These are phyloP conservation scores for Chelonoidis abingdonii DNA, from an alignment of 2,113 vertebrate species.

Conservation along the genomic window DNA sequence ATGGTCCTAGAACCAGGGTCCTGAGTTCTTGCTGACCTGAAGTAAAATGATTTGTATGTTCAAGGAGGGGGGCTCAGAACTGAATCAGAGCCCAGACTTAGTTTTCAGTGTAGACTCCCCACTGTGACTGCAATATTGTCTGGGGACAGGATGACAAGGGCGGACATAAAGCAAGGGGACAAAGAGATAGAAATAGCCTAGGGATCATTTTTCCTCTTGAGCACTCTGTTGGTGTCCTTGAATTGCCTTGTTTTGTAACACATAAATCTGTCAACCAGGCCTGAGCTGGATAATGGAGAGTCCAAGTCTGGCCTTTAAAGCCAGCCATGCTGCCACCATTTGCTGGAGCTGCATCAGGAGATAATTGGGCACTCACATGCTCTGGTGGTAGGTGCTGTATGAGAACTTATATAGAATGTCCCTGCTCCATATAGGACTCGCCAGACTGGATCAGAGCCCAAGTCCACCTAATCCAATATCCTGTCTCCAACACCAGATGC, in stretches of 20 bases:
- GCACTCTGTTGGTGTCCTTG: background rate
- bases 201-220: background rate
- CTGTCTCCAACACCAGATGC: background rate
- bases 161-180: background rate
- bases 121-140: too few species aligned
- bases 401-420: background rate
- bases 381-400: background rate
- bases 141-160: background rate
- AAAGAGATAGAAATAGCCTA: conserved; percentile 4
- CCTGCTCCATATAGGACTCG: background rate
- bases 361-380: background rate
- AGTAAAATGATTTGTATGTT: background rate
- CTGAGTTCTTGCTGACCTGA: background rate
- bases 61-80: background rate
- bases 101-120: background rate
- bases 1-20: background rate
- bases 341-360: background rate
- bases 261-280: background rate
- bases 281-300: conserved; percentile 7
- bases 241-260: conserved; percentile 15
- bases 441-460: background rate
- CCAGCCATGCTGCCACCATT: background rate
- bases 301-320: background rate
- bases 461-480: background rate
- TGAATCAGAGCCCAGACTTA: background rate